Conservation (phyloP, 2,113 vertebrate species). For the Herpailurus yagouaroundi region DNA sequence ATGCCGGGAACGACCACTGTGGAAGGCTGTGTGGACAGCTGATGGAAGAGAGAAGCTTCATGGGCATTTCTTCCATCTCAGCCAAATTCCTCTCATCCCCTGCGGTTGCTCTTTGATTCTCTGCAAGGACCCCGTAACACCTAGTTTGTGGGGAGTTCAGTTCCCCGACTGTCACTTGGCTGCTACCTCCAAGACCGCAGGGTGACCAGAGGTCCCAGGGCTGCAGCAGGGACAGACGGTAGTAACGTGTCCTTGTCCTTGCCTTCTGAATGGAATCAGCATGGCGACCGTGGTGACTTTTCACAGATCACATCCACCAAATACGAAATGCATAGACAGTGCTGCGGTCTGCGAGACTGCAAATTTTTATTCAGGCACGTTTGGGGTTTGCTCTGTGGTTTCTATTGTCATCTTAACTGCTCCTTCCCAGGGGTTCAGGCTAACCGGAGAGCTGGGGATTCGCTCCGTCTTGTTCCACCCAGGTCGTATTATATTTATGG, state of each 20-base stretch:
- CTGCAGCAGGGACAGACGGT: not conserved
- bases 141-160: fast-evolving
- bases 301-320: not conserved
- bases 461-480: not conserved
- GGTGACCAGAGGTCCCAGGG: not conserved
- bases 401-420: not conserved
- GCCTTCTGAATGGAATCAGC: not conserved
- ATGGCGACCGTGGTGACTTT: fast-evolving
- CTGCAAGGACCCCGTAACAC: fast-evolving
- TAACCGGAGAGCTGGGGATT: not conserved
- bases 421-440: not conserved
- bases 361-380: not conserved
- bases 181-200: not conserved
- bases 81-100: not conserved
- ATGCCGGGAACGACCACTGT: fast-evolving
- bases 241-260: not conserved
- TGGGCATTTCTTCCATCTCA: no score
- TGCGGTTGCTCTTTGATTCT: not conserved
- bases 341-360: fast-evolving
- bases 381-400: not conserved
- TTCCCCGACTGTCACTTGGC: not conserved
- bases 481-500: not conserved
- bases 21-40: not conserved
- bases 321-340: not conserved
- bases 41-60: not conserved